Evolutionary conservation across 2,797 vertebrate genomes (phyloP).

Genomic region (Xiphorhynchus erythropygius): DNA sequence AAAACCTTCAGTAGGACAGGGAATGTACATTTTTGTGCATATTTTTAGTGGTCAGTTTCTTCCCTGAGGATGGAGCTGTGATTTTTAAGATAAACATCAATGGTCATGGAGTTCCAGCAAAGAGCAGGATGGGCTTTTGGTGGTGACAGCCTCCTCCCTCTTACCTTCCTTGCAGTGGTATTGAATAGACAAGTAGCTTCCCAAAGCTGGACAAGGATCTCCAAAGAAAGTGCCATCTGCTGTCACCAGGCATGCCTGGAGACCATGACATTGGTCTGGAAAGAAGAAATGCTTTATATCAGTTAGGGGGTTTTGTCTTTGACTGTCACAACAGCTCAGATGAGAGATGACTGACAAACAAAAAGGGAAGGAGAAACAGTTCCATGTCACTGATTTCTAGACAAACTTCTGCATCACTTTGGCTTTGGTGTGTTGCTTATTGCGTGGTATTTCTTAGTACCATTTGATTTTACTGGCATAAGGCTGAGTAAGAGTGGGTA

Average conservation of each 20-base stretch:
- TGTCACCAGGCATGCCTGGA: constrained; percentile 88
- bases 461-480: background rate
- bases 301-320: background rate
- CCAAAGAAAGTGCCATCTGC: constrained; percentile 82
- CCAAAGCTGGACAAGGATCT: constrained; percentile 84
- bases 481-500: background rate
- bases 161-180: constrained; percentile 91
- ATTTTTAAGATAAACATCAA: background rate
- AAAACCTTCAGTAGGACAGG: background rate
- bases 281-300: background rate
- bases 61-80: background rate
- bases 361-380: background rate
- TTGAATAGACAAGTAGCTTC: constrained; percentile 89
- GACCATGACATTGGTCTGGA: constrained; percentile 87
- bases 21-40: background rate
- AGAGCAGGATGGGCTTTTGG: background rate
- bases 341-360: background rate
- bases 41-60: background rate
- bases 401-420: background rate
- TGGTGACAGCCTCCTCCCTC: background rate
- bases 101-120: background rate
- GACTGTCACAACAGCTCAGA: background rate
- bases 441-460: background rate
- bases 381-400: background rate
- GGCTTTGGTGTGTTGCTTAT: background rate